These are phyloP conservation scores for Pelobates cultripes DNA, from an alignment of 2,797 vertebrate species.

Conservation along the genomic window DNA sequence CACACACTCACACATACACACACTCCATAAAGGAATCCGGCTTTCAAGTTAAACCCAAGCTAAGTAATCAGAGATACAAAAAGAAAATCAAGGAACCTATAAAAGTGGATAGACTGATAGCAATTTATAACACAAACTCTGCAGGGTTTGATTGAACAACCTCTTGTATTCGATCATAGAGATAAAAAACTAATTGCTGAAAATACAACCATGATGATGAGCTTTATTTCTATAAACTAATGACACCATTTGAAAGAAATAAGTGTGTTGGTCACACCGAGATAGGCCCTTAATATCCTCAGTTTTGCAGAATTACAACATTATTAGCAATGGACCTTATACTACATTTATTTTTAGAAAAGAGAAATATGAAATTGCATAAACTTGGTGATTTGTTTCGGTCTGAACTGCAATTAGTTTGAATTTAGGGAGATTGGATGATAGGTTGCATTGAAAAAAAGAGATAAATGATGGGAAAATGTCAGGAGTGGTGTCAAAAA, in stretches of 20 bases:
- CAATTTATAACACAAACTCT: constrained; percentile 1
- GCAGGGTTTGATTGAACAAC: constrained; percentile 31
- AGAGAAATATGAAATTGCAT: too few relatives aligned
- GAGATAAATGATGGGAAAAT: too few relatives aligned
- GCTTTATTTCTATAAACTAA: constrained; percentile 44
- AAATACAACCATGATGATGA: constrained; percentile 39
- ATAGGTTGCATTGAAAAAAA: too few relatives aligned
- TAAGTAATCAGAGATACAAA: constrained; percentile 26
- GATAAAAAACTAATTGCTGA: constrained; percentile 30
- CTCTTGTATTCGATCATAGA: background rate
- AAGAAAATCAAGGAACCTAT: constrained; percentile 10
- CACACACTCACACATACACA: background rate
- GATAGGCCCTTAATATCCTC: constrained; percentile 19
- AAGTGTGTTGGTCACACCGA: constrained; percentile 22
- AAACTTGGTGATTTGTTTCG: too few relatives aligned
- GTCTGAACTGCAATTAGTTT: too few relatives aligned
- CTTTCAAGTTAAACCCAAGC: background rate
- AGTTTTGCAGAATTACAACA: background rate
- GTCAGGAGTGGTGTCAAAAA: too few relatives aligned
- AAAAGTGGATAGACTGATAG: background rate
- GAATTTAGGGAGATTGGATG: too few relatives aligned
- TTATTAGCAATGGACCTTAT: background rate
- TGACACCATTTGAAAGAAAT: constrained; percentile 9
- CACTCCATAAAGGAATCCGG: constrained; percentile 14
- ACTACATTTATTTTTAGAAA: background rate